phyloP scores from a whole-genome alignment of 2,888 invertebrate species.

The Adineta ricciae region DNA sequence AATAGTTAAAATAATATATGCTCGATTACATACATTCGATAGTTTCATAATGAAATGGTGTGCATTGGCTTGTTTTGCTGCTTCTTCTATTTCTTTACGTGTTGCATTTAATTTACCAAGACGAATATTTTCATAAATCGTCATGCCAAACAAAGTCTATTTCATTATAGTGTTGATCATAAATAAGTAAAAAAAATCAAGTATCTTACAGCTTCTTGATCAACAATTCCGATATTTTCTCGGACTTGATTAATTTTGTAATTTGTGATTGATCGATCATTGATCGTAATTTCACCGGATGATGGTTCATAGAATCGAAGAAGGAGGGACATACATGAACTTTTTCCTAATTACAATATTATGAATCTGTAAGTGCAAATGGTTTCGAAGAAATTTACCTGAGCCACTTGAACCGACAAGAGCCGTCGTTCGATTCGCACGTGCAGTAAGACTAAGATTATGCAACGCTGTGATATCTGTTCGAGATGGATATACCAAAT shows the following conservation, averaged over 20 bases:
- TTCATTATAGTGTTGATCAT: accelerated
- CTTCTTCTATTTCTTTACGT: background rate
- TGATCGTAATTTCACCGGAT: background rate
- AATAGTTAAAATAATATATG: no score
- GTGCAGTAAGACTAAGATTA: no score
- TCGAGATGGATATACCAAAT: no score
- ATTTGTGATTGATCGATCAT: background rate
- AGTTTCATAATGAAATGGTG: background rate
- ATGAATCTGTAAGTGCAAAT: no score
- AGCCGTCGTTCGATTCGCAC: no score
- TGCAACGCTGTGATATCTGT: no score
- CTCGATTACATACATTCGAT: background rate
- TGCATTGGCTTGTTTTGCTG: background rate
- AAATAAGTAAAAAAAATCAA: no score
- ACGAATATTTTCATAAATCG: background rate
- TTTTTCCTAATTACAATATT: no score
- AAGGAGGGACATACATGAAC: background rate
- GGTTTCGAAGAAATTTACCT: no score
- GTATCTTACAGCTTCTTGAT: background rate
- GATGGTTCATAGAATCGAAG: background rate
- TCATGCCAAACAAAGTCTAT: background rate
- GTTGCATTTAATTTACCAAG: background rate
- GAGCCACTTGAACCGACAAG: no score
- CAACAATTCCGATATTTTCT: background rate
- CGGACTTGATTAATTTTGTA: background rate